Evolutionary conservation across 2,888 invertebrate species (phyloP).

Genomic region (Galeopsomyia nigrocyanea): DNA sequence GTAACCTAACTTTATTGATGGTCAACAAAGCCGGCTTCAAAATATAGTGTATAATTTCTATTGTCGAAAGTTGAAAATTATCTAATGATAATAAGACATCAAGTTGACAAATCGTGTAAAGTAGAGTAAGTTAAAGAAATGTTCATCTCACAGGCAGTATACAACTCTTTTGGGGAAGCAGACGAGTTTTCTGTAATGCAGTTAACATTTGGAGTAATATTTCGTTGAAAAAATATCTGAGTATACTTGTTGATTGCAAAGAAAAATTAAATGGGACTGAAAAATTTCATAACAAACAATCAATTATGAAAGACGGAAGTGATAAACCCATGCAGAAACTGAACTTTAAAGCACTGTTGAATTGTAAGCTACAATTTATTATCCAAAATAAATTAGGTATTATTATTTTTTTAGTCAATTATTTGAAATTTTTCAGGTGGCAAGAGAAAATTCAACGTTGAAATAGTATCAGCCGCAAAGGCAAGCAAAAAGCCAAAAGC

Average conservation of each 20-base stretch:
- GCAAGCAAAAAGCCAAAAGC: constrained; percentile 20
- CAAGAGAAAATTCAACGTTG: constrained; percentile 31
- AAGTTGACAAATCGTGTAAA: too few species aligned
- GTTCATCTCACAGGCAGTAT: too few species aligned
- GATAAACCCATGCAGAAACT: constrained; percentile 22
- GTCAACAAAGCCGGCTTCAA: too few species aligned
- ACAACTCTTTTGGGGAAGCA: too few species aligned
- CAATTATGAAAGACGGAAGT: constrained; percentile 31
- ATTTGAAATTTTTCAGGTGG: constrained; percentile 22
- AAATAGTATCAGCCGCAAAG: constrained; percentile 16
- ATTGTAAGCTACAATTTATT: constrained; percentile 18
- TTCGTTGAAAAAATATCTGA: too few species aligned
- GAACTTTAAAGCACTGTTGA: constrained; percentile 33
- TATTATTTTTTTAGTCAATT: neutral
- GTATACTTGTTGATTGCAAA: neutral
- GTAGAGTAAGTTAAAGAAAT: too few species aligned
- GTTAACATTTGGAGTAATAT: too few species aligned
- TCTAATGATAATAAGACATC: too few species aligned
- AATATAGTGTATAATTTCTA: too few species aligned
- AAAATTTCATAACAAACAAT: neutral
- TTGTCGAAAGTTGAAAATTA: too few species aligned
- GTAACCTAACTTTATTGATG: too few species aligned
- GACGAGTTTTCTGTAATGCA: too few species aligned
- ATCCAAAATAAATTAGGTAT: neutral
- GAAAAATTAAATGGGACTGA: constrained; percentile 11